Conservation (phyloP, 2,113 vertebrate species). For the Pteruthius melanotis region DNA sequence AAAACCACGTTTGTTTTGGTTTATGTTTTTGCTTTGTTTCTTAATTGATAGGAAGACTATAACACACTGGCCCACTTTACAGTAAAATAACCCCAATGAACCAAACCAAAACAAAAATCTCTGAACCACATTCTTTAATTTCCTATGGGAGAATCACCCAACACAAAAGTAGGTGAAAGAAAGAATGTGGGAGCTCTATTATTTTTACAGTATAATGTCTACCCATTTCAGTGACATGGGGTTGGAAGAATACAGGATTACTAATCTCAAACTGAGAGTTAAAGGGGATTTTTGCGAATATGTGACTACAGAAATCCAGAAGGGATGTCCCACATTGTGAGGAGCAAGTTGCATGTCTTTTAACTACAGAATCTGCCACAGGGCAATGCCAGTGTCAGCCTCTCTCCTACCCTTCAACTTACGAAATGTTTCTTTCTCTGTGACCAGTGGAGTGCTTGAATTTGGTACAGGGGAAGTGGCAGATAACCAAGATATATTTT, state of each 20-base stretch:
- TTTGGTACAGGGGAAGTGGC: not conserved
- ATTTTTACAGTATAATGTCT: not conserved
- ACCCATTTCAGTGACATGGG: not conserved
- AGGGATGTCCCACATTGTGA: not conserved
- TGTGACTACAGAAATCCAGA: not conserved
- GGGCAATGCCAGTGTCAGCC: not conserved
- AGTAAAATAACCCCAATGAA: not conserved
- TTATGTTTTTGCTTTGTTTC: not conserved
- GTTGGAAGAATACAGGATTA: not conserved
- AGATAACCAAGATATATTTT: not conserved
- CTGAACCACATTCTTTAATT: not conserved
- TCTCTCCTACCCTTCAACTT: not conserved
- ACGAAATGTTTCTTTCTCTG: not conserved
- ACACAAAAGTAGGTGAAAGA: not conserved
- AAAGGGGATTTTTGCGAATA: not conserved
- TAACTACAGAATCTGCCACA: not conserved
- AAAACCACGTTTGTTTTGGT: not conserved
- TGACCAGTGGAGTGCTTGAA: not conserved
- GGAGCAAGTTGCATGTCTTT: not conserved
- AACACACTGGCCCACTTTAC: not conserved
- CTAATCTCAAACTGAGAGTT: not conserved
- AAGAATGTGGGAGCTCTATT: not conserved
- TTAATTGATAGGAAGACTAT: not conserved
- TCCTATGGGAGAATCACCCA: not conserved
- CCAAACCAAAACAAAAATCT: not conserved